phyloP scores from a whole-genome alignment of 2,113 vertebrate species.

The Odontesthes bonariensis region DNA sequence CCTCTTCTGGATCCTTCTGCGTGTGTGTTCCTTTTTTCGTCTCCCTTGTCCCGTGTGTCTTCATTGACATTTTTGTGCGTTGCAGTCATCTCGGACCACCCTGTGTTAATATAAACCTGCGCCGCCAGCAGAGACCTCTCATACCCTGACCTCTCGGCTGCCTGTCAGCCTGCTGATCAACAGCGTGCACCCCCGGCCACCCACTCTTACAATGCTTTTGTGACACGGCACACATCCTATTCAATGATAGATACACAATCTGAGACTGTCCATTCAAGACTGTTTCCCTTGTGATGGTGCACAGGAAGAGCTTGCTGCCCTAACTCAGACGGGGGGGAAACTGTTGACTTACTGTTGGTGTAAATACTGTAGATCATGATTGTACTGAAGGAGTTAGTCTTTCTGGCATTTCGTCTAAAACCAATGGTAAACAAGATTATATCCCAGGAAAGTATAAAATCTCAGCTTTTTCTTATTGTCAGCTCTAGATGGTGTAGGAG shows the following conservation, averaged over 20 bases:
- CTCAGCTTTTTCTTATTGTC: too few species aligned
- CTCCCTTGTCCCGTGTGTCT: slow-evolving; percentile 58
- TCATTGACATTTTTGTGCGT: slow-evolving; percentile 77
- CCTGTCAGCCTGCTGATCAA: slow-evolving; percentile 27
- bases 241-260: slow-evolving; percentile 43
- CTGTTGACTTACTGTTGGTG: neutral
- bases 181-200: slow-evolving; percentile 7
- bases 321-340: neutral
- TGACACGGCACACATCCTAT: slow-evolving; percentile 36
- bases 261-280: slow-evolving; percentile 21
- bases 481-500: too few species aligned
- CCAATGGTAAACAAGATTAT: too few species aligned
- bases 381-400: slow-evolving; percentile 60
- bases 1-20: slow-evolving; percentile 35
- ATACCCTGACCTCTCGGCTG: slow-evolving; percentile 50
- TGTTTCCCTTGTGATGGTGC: slow-evolving; percentile 25
- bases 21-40: slow-evolving; percentile 37
- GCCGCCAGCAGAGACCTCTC: slow-evolving; percentile 47
- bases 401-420: slow-evolving; percentile 44
- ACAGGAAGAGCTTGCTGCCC: slow-evolving; percentile 31
- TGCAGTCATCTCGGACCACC: slow-evolving; percentile 80
- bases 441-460: too few species aligned
- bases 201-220: slow-evolving; percentile 24
- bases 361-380: slow-evolving; percentile 23
- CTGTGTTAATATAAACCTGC: slow-evolving; percentile 76